Percentiles rank a stretch among this genome's conserved stretches.
Conservation (phyloP, 2,113 vertebrate species). For the Solea senegalensis region DNA sequence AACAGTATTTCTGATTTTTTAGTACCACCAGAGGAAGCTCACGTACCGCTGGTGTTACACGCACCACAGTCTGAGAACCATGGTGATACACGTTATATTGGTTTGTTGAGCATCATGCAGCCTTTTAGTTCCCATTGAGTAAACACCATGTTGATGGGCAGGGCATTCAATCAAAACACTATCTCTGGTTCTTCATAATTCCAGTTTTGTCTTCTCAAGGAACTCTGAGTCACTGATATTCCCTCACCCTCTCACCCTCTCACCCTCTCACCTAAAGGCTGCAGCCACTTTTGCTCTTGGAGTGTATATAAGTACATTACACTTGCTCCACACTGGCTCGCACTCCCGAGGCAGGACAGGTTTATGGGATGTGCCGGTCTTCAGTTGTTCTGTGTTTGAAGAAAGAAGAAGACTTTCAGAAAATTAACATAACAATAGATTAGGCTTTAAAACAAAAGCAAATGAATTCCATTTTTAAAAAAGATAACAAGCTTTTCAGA, state of each 20-base stretch:
- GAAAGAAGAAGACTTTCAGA: conserved; percentile 10
- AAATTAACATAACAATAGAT: conserved; percentile 47
- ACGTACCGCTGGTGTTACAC: too few relatives aligned
- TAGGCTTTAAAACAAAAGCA: conserved; percentile 27
- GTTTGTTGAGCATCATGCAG: background rate
- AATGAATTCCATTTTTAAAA: conserved; percentile 45
- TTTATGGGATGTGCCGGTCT: conserved; percentile 21
- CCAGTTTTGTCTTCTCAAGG: conserved; percentile 32
- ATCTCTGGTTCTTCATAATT: conserved; percentile 30
- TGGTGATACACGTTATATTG: too few relatives aligned
- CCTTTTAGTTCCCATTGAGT: conserved; percentile 1
- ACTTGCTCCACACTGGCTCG: conserved; percentile 39
- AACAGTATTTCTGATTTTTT: too few relatives aligned
- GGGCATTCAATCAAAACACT: conserved; percentile 17
- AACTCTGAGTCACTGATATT: conserved; percentile 52
- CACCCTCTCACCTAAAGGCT: conserved; percentile 25
- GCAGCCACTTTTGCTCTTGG: conserved; percentile 49
- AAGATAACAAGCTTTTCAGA: conserved; percentile 28
- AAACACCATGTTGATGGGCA: conserved; percentile 9
- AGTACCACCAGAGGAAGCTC: too few relatives aligned
- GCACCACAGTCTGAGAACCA: too few relatives aligned
- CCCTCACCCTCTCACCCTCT: conserved; percentile 30
- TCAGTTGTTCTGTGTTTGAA: background rate
- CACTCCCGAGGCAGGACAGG: conserved; percentile 17
- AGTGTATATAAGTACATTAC: conserved; percentile 55